phyloP scores from a whole-genome alignment of 2,888 invertebrate species.

The Leucania comma region DNA sequence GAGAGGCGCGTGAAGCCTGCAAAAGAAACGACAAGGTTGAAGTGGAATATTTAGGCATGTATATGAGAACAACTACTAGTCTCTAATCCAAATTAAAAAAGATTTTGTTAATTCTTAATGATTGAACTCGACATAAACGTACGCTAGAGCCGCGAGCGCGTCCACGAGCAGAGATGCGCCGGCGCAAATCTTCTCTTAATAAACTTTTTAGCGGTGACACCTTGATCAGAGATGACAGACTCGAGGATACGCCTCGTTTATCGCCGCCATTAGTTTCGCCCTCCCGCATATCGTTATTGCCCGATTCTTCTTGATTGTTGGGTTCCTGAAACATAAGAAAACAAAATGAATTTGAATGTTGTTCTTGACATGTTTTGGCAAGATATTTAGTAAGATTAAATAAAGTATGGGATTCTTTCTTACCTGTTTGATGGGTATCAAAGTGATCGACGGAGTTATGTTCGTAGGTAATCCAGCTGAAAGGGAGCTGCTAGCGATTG shows the following conservation, averaged over 20 bases:
- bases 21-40: conserved; percentile 46
- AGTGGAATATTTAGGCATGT: conserved; percentile 4
- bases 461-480: conserved; percentile 89
- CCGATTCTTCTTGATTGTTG: conserved; percentile 78
- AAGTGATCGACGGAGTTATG: conserved; percentile 96
- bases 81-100: conserved; percentile 36
- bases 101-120: conserved; percentile 24
- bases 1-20: conserved; percentile 86
- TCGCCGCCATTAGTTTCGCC: conserved; percentile 83
- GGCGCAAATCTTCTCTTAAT: conserved; percentile 95
- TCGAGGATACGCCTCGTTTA: conserved; percentile 91
- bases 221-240: conserved; percentile 95
- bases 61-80: conserved; percentile 43
- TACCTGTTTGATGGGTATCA: conserved; percentile 96
- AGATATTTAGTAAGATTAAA: background rate
- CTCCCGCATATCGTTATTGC: conserved; percentile 76
- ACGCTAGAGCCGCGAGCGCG: conserved; percentile 89
- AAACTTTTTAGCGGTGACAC: conserved; percentile 96
- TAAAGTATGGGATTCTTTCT: conserved; percentile 22
- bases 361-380: background rate
- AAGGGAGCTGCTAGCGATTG: conserved; percentile 94
- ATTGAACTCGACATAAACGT: conserved; percentile 71
- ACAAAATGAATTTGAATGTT: conserved; percentile 6
- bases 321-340: conserved; percentile 76
- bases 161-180: conserved; percentile 94